Evolutionary conservation across 2,797 vertebrate genomes (phyloP), one percentile per base, ranked within the genome.

Genomic region (Enteromius viviparus): DNA sequence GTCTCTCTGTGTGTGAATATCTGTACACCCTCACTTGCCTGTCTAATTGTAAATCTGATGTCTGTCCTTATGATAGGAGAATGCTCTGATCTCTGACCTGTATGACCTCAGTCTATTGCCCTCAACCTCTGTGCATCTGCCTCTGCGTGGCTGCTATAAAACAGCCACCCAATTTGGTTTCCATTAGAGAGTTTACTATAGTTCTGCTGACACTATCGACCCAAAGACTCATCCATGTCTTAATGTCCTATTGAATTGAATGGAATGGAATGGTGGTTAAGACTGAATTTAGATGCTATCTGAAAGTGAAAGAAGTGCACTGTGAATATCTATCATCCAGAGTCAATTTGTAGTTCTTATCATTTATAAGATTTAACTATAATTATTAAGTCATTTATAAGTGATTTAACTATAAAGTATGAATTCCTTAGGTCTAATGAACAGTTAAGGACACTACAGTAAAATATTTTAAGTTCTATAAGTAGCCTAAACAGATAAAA

Each of bases 31-130:
- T 21, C 53, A n/a, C 70, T 37, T 66, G 69, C 53, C 81, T 85
- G 72, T 87, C 60, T 82, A 34, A 86, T 80, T 81, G 70, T 86
- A 86, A 88, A 84, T 86, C 69, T 84, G 80, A 88, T 47, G 49
- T 81, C 26, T 69, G 34, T 78, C 60, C 64, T 68, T 87, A 75
- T 85, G 80, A 87, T 85, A 85, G 78, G 77, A 83, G 87, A 87
- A 82, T 80, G 81, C 51, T 85, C 79, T 86, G 84, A 82, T 85
- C 87, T 72, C 65, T 89, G 89, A 89, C 82, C 86, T 79, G 51
- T 65, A 21, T 86, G 85, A 87, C 86, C 86, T 80, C 37, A 53
- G 82, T 72, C 74, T 86, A 83, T 80, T 87, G 81, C 62, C 87
- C 80, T 78, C 84, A 83, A 82, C 83, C 80, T 69, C 68, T 62